phyloP scores from a whole-genome alignment of 2,113 vertebrate genomes.

The Cinclus mexicanus region DNA sequence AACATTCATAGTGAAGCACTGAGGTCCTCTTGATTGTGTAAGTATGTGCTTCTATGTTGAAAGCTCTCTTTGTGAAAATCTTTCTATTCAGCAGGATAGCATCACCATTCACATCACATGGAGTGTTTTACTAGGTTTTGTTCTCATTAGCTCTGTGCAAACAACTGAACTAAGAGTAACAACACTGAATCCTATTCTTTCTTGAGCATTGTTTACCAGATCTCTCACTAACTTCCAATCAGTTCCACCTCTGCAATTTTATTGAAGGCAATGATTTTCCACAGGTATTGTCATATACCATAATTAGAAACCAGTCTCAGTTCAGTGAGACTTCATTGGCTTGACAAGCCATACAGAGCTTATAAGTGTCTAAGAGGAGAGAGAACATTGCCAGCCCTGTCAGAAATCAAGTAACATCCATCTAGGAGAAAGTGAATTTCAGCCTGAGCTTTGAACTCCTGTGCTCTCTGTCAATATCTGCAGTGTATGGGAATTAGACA shows the following conservation, averaged over 20 bases:
- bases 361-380: not conserved
- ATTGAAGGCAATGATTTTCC: slow-evolving; percentile 53
- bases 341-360: slow-evolving; percentile 26
- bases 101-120: not conserved
- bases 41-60: not conserved
- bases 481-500: not conserved
- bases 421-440: not conserved
- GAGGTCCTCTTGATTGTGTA: not conserved
- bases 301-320: slow-evolving; percentile 58
- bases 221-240: slow-evolving; percentile 48
- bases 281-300: slow-evolving; percentile 35
- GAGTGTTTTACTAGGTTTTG: not conserved
- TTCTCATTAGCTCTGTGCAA: slow-evolving; percentile 20
- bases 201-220: slow-evolving; percentile 51
- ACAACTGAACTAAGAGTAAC: not conserved
- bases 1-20: not conserved
- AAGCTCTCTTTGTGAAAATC: not conserved
- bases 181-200: slow-evolving; percentile 13
- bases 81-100: not conserved
- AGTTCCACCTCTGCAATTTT: slow-evolving; percentile 56
- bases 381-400: not conserved
- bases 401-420: slow-evolving; percentile 10
- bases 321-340: slow-evolving; percentile 57
- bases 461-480: not conserved
- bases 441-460: not conserved